Conservation (phyloP, 2,888 invertebrate species). For the Phorcus lineatus region DNA sequence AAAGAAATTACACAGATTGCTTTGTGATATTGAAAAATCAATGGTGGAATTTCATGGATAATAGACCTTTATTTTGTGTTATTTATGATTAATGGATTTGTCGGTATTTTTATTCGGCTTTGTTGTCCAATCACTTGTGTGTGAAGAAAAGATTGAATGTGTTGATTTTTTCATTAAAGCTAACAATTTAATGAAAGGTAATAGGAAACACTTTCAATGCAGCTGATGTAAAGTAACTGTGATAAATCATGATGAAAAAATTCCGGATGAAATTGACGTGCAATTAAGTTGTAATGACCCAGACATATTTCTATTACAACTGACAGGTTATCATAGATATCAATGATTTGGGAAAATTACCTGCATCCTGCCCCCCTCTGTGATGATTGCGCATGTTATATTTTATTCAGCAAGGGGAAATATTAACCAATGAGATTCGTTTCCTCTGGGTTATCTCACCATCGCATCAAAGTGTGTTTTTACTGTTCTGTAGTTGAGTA, state of each 20-base stretch:
- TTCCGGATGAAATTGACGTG: too few species aligned
- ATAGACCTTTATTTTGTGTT: too few species aligned
- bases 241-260: too few species aligned
- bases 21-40: not conserved
- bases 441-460: not conserved
- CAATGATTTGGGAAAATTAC: not conserved
- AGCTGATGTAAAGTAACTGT: too few species aligned
- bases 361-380: not conserved
- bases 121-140: too few species aligned
- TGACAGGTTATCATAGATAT: not conserved
- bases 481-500: not conserved
- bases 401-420: slow-evolving; percentile 7
- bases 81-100: too few species aligned
- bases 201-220: too few species aligned
- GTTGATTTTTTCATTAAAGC: too few species aligned
- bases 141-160: too few species aligned
- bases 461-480: not conserved
- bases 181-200: too few species aligned
- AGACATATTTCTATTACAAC: not conserved
- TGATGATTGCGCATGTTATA: not conserved
- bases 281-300: not conserved
- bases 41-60: not conserved
- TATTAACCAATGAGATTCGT: not conserved
- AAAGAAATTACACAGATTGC: not conserved
- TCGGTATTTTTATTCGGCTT: too few species aligned